A percentile compares a stretch with the other conserved stretches of the same genome.
These are phyloP conservation scores for Megamerina dolium DNA, from an alignment of 2,888 invertebrate species.

Conservation along the genomic window DNA sequence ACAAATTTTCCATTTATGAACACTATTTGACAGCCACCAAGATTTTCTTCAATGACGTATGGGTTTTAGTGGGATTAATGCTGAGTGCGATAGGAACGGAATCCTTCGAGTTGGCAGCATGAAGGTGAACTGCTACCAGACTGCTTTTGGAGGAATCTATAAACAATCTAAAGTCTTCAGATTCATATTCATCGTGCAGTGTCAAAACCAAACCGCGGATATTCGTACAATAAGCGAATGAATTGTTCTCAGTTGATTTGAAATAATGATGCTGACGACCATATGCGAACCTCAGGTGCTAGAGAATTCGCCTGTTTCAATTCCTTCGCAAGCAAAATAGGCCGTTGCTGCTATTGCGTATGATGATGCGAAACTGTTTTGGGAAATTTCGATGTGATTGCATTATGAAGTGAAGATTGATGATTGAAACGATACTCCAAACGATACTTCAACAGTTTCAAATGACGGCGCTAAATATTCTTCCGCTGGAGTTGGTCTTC, in stretches of 20 bases:
- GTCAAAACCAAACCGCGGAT: background rate
- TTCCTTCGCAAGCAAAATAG: too few species aligned
- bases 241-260: too few species aligned
- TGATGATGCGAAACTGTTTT: background rate
- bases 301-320: too few species aligned
- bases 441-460: background rate
- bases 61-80: too few species aligned
- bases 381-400: background rate
- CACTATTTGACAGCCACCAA: too few species aligned
- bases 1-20: too few species aligned
- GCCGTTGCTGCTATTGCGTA: too few species aligned
- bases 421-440: background rate
- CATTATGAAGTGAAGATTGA: background rate
- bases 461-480: background rate
- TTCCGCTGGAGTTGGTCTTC: background rate
- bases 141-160: constrained; percentile 3
- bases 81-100: background rate
- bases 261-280: too few species aligned
- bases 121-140: background rate
- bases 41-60: too few species aligned
- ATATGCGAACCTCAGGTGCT: too few species aligned
- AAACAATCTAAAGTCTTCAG: constrained; percentile 1
- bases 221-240: background rate
- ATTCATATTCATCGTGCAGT: background rate
- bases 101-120: background rate